phyloP scores from a whole-genome alignment of 2,888 invertebrate species.

The Drosophila meridionalis region DNA sequence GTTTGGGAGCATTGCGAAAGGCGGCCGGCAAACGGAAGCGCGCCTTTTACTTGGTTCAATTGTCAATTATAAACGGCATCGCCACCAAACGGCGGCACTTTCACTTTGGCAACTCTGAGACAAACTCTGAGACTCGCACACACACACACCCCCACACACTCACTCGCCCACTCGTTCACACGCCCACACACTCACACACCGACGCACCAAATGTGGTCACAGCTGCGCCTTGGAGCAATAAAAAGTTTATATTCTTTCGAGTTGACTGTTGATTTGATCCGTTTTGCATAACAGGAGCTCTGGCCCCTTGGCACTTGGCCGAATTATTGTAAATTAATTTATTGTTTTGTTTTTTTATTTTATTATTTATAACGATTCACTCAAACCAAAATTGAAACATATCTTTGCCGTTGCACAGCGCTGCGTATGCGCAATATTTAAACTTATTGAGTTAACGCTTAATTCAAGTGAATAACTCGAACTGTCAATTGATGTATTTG shows the following conservation, averaged over 20 bases:
- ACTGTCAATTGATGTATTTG: neutral
- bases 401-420: neutral
- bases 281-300: constrained; percentile 6
- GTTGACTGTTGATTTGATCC: constrained; percentile 8
- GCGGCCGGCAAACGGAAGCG: constrained; percentile 49
- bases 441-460: constrained; percentile 15
- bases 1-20: constrained; percentile 70
- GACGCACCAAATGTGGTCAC: constrained; percentile 6
- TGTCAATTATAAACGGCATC: constrained; percentile 41
- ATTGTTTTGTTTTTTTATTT: neutral
- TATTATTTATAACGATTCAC: neutral
- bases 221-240: constrained; percentile 15
- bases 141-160: constrained; percentile 9
- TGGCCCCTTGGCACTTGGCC: neutral
- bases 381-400: neutral
- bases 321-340: constrained; percentile 10
- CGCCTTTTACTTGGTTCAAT: constrained; percentile 38
- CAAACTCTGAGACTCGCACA: constrained; percentile 11
- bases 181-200: neutral
- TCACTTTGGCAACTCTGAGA: constrained; percentile 17
- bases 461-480: neutral
- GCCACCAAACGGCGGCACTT: constrained; percentile 26
- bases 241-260: constrained; percentile 27
- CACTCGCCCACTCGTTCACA: constrained; percentile 14
- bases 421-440: constrained; percentile 26